Conservation (phyloP, 2,113 vertebrate genomes). For the Eupsittula cactorum region DNA sequence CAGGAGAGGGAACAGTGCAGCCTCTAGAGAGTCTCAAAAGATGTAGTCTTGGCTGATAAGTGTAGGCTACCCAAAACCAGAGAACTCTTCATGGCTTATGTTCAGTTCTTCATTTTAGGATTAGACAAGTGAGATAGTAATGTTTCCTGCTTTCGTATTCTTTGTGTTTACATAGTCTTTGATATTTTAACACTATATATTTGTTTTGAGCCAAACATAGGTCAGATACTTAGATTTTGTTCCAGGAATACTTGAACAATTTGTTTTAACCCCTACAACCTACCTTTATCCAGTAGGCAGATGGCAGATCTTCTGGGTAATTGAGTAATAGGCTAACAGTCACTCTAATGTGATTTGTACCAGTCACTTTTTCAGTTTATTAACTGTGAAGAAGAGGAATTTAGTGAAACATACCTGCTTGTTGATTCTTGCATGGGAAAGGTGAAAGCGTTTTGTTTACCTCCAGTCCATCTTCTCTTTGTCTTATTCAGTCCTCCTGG, state of each 20-base stretch:
- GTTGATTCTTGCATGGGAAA: background rate
- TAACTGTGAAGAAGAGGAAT: background rate
- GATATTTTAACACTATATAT: conserved; percentile 1
- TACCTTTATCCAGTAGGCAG: background rate
- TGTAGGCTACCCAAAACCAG: background rate
- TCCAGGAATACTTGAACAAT: background rate
- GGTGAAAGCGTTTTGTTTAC: conserved; percentile 12
- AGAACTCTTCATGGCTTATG: background rate
- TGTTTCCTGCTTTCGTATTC: conserved; percentile 56
- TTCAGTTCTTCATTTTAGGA: conserved; percentile 1
- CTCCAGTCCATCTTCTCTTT: background rate
- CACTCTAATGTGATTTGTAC: background rate
- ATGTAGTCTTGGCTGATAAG: background rate
- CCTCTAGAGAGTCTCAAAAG: background rate
- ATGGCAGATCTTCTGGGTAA: background rate
- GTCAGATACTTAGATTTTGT: background rate
- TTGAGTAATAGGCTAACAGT: background rate
- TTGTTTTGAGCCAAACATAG: conserved; percentile 8
- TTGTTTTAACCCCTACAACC: background rate
- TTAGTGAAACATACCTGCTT: background rate
- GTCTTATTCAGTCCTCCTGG: background rate
- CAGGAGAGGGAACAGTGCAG: background rate
- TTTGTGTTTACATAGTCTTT: conserved; percentile 47
- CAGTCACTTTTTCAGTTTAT: background rate
- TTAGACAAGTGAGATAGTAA: background rate